A percentile compares a stretch with the other conserved stretches of the same genome.
Evolutionary conservation across 2,113 vertebrate species (phyloP).

Genomic region (Xerus inauris): DNA sequence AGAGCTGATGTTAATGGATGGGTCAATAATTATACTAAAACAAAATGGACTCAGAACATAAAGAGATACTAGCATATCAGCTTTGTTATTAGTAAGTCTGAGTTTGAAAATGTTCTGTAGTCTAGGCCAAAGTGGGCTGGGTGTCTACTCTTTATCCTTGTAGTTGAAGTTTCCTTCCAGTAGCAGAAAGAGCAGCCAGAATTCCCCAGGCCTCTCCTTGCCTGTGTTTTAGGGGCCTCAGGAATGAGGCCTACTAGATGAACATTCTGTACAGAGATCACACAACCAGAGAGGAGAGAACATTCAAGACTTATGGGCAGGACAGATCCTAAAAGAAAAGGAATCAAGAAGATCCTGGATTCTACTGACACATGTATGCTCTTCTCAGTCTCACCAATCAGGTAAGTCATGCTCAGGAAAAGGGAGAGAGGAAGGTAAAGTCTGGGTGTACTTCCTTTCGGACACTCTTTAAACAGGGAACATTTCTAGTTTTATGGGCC

Average conservation of each 20-base stretch:
- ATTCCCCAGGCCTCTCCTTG: not conserved
- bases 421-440: not conserved
- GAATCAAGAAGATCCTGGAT: not conserved
- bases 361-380: not conserved
- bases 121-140: not conserved
- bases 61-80: not conserved
- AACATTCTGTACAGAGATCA: not conserved
- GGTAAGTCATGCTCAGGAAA: not conserved
- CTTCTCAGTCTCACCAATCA: not conserved
- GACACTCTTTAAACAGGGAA: not conserved
- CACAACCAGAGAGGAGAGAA: not conserved
- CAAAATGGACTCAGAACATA: not conserved
- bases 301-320: not conserved
- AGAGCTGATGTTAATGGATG: not conserved
- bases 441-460: not conserved
- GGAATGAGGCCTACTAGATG: not conserved
- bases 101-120: not conserved
- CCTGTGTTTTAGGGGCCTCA: no score
- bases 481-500: not conserved
- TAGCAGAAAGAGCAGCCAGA: not conserved
- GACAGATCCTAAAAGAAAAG: not conserved
- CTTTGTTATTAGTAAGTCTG: not conserved
- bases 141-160: not conserved
- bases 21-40: not conserved
- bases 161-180: not conserved